Evolutionary conservation across 2,888 invertebrate species (phyloP).

Genomic region (Phasia obesa): DNA sequence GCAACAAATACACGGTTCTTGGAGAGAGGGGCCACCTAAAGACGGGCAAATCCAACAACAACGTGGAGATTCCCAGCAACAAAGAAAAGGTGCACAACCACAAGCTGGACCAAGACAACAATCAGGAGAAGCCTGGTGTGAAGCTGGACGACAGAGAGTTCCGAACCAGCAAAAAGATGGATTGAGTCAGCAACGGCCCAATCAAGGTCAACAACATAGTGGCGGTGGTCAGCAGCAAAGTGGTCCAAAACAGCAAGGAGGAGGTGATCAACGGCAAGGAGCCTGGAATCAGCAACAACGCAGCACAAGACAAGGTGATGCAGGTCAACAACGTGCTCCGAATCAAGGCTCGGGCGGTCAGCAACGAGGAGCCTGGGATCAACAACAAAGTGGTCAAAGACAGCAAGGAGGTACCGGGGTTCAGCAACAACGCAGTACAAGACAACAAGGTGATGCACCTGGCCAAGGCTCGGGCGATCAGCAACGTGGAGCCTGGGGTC

Average conservation of each 20-base stretch:
- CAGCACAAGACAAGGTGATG: not conserved
- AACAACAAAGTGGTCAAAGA: slow-evolving; percentile 28
- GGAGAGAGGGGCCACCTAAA: too few species aligned
- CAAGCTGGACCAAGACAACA: slow-evolving; percentile 8
- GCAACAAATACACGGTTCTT: too few species aligned
- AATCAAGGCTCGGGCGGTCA: slow-evolving; percentile 12
- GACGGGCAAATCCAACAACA: too few species aligned
- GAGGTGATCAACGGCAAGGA: slow-evolving; percentile 17
- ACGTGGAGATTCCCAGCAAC: too few species aligned
- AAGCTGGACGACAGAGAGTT: too few species aligned
- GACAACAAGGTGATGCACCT: too few species aligned
- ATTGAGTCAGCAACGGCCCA: slow-evolving; percentile 13
- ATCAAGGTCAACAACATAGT: slow-evolving; percentile 3
- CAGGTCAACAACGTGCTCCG: slow-evolving; percentile 45
- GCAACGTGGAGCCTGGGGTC: not conserved
- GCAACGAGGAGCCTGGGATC: not conserved
- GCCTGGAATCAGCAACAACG: slow-evolving; percentile 35
- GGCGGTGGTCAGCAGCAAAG: not conserved
- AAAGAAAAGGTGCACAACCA: not conserved
- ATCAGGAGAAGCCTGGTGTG: not conserved
- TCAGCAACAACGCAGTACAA: not conserved
- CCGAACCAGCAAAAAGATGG: not conserved
- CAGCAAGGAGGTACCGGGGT: slow-evolving; percentile 1
- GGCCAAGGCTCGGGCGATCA: not conserved
- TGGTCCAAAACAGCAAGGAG: not conserved